A percentile compares a stretch with the other conserved stretches of the same genome.
phyloP scores from a whole-genome alignment of 1,140 invertebrate genomes.

The Delia radicum region DNA sequence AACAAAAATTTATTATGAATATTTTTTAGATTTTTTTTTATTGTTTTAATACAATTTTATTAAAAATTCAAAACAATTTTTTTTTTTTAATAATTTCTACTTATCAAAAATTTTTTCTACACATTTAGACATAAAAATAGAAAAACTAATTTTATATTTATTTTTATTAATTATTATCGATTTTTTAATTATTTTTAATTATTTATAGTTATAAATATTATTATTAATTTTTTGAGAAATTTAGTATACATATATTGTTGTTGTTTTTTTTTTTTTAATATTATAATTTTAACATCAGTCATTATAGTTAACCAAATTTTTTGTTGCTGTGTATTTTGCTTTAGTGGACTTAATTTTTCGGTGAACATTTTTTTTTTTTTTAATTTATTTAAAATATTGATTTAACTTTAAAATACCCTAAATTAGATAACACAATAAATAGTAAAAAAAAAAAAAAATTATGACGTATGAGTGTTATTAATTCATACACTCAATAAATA shows the following conservation, averaged over 20 bases:
- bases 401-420: too few species aligned
- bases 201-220: neutral
- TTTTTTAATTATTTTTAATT: neutral
- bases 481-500: too few species aligned
- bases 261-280: conserved; percentile 3
- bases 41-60: neutral
- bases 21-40: neutral
- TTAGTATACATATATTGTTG: neutral
- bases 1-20: neutral
- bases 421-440: too few species aligned
- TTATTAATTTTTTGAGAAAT: neutral
- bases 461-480: too few species aligned
- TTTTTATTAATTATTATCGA: neutral
- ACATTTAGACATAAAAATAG: conserved; percentile 23
- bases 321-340: too few species aligned
- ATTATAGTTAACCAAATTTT: too few species aligned
- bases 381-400: too few species aligned
- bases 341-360: too few species aligned
- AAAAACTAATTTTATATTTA: conserved; percentile 10
- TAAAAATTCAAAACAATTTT: neutral
- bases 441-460: too few species aligned
- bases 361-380: too few species aligned
- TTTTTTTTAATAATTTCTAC: neutral
- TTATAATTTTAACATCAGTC: conserved; percentile 17
- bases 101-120: conserved; percentile 11